Base-by-base conservation (phyloP, 1,140 invertebrate species). In the Camponotus vicinus region DNA sequence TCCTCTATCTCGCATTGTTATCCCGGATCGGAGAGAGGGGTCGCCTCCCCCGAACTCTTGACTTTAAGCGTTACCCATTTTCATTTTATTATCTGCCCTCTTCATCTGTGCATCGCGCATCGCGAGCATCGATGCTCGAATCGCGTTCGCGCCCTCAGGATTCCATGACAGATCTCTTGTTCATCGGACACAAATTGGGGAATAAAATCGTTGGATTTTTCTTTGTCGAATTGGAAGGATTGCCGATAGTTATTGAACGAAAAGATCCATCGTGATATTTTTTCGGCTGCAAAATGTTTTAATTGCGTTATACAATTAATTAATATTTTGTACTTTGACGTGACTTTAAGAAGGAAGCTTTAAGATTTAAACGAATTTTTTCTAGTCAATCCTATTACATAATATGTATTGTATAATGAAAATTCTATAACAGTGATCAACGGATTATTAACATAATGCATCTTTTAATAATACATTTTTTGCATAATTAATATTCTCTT, bases 81-180 rank as follows among this genome's bases (percentile, higher is more conserved):
- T 93, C 91, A 92, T 93, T 93, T 93, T 93, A 94, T 94, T 93
- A 93, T 94, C 92, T 93, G 91, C 88, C 90, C 90, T 92, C 92
- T 93, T 93, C 92, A 92, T 91, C 91, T 92, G 89, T n/a, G 69
- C 34, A 42, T 40, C 34, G 59, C 6, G 18, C 49, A 27, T 57
- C 27, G 18, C 21, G 55, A 18, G 32, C 63, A 27, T 27, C 82
- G 34, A 21, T 27, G 77, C 18, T 21, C 27, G 69, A 45, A 42
- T 40, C 34, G 59, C 11, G 18, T 49, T 57, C 27, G 18, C 21
- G 55, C 57, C 21, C 15, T 42, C 37, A 15, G 32, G 42, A 67
- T 80, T 15, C 13, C n/a, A 11, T n/a, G 27, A 15, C n/a, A 7
- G 6, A 34, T 27, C 27, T 27, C n/a, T 52, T 3, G 15, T 52